Evolutionary conservation across 2,888 invertebrate genomes (phyloP).

Genomic region (Hydrotaea diabolus): DNA sequence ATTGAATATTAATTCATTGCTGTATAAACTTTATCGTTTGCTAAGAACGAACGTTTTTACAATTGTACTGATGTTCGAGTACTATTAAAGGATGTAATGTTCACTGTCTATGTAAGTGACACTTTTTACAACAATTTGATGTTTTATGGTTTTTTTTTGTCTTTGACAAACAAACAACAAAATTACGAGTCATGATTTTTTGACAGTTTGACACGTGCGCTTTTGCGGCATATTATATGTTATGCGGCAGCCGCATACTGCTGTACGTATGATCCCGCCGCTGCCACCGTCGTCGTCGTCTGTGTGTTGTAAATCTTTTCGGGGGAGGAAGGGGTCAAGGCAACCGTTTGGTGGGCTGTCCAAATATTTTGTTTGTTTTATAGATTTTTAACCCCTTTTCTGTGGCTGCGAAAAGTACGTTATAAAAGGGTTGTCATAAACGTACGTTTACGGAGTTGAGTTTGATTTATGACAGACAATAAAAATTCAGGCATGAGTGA

Average conservation of each 20-base stretch:
- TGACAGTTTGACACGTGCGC: slow-evolving; percentile 67
- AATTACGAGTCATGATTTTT: slow-evolving; percentile 57
- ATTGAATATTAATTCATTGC: slow-evolving; percentile 24
- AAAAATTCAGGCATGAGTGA: slow-evolving; percentile 61
- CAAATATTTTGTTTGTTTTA: slow-evolving; percentile 27
- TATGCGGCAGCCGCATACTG: background rate
- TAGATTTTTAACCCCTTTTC: slow-evolving; percentile 36
- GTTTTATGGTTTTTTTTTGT: slow-evolving; percentile 29
- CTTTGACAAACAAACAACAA: slow-evolving; percentile 47
- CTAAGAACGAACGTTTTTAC: slow-evolving; percentile 19
- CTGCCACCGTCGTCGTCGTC: background rate
- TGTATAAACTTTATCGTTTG: slow-evolving; percentile 5
- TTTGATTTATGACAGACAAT: slow-evolving; percentile 62
- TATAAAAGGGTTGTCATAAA: slow-evolving; percentile 63
- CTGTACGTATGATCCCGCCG: slow-evolving; percentile 9
- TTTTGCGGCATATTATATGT: slow-evolving; percentile 57
- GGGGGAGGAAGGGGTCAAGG: slow-evolving; percentile 42
- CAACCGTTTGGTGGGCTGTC: background rate
- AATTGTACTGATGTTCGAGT: background rate
- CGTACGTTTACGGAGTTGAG: slow-evolving; percentile 55
- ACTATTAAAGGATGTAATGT: slow-evolving; percentile 65
- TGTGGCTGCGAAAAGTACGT: slow-evolving; percentile 5
- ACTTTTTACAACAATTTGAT: slow-evolving; percentile 61
- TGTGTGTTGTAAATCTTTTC: background rate
- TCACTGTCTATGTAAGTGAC: slow-evolving; percentile 62